Evolutionary conservation across 2,113 vertebrate genomes (phyloP).

Genomic region (Rutilus rutilus): DNA sequence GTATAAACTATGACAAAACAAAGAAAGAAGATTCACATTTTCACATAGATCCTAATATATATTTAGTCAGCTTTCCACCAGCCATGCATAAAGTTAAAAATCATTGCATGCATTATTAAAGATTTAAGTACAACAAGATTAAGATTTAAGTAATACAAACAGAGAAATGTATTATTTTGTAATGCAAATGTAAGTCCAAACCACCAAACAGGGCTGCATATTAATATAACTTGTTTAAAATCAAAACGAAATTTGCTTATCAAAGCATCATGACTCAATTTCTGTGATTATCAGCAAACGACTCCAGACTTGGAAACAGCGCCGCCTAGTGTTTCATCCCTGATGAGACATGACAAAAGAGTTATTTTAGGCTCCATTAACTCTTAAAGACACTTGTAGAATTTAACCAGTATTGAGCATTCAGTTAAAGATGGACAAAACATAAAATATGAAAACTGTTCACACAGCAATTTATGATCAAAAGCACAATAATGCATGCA

Average conservation of each 20-base stretch:
- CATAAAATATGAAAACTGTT: background rate
- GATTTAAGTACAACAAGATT: too few species aligned
- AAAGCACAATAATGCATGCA: background rate
- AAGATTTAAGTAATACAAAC: background rate
- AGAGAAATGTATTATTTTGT: background rate
- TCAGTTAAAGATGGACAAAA: background rate
- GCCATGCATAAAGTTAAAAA: background rate
- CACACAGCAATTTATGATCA: background rate
- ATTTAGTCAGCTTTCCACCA: background rate
- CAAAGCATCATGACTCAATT: background rate
- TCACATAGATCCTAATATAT: background rate
- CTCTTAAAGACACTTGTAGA: background rate
- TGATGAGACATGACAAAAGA: background rate
- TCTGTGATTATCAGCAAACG: background rate
- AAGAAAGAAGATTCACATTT: background rate
- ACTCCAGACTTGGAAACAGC: background rate
- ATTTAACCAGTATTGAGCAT: background rate
- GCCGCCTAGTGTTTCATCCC: slow-evolving; percentile 16
- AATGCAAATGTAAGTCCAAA: background rate
- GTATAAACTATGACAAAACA: background rate
- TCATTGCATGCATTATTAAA: background rate
- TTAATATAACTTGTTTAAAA: background rate
- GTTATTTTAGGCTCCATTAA: background rate
- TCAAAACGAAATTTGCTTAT: background rate
- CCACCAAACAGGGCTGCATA: background rate